Evolutionary conservation across 2,797 vertebrate genomes (phyloP), one percentile per base, ranked within the genome.

Genomic region (Aulostomus chinensis): DNA sequence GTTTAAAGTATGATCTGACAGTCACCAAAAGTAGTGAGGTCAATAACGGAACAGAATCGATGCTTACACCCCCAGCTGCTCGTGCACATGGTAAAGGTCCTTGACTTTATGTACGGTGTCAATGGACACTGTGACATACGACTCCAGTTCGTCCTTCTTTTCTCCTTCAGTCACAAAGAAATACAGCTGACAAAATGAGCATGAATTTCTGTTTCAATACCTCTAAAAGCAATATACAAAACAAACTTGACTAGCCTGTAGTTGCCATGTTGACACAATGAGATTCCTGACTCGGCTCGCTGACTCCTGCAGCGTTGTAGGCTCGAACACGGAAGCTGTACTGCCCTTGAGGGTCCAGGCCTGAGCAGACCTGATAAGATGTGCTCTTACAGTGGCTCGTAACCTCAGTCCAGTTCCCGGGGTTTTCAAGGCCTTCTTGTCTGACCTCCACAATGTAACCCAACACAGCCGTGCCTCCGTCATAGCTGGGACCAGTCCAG

Each of bases 61-160:
- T 47, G 76, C 94, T 92, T 83, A 96, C 94, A 90, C 83, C 66
- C 94, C 94, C n/a, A 96, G 84, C 66, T 91, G 92, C 73, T 96
- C 93, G 29, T 89, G 88, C 54, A 91, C 86, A 0, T 41, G 30
- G 78, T 94, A 96, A 30, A 88, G 50, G 1, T 95, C 92, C 0
- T 43, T 88, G 57, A 89, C 78, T 33, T 85, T 88, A 47, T 90
- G 72, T 28, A 63, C 61, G 54, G 78, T 93, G 75, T 93, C 88
- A 20, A 88, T 52, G 8, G 76, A 78, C 53, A 94, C 80, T 0
- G 83, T 58, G 0, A 64, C 3, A 29, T 70, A 81, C 0, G 83
- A 61, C 10, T 68, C 61, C 0, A 48, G 31, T 21, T 65, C 75
- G 5, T 80, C 67, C 43, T 77, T 75, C 22, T 40, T 62, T 24